Evolutionary conservation across 2,888 invertebrate genomes (phyloP), one percentile per base, ranked within the genome.

Genomic region (Oithona nana): DNA sequence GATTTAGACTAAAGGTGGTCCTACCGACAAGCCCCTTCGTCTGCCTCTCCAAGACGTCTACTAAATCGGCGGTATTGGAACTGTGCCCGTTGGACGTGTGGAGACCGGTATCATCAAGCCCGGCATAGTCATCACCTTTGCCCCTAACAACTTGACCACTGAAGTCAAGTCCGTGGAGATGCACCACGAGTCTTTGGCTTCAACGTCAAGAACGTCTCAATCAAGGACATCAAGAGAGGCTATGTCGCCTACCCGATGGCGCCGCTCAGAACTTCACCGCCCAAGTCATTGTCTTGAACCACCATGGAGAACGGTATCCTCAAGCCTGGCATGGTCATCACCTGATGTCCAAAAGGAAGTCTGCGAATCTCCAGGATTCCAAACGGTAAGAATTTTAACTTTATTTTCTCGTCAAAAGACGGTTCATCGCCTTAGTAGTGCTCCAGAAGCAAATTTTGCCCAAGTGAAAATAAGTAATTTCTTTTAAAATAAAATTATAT

Each of bases 181-280:
- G 98, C 98, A 98, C 79, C 98, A 98, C 83, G 97, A 97, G 79
- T 88, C 95, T 98, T 99, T 74, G 98, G 98, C 75, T 99, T 98
- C 85, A 99, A 99, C 83, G 92, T 99, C 56, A 99, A 98, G 86
- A 97, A 95, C 85, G 90, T 99, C 30, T 93, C 97, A 28, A 95
- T 99, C 66, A 98, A 99, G 80, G 98, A 99, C 76, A 82, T 99
- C 80, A 88, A 94, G 79, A 88, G 98, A 84, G 98, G 98, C 68
- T 95, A 88, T 72, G 98, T 98, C 66, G 88, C 89, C 73, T 97
- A 76, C 97, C 98, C 71, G 95, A 98, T 70, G 89, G 81, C 77
- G 90, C 87, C 68, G 88, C 92, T 68, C 82, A 87, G 69, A 88
- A 90, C 74, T 95, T 95, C 80, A 86, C 85, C 68, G 93, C 94